Base-by-base conservation (phyloP, 1,140 invertebrate species). In the Neodiprion virginianus region DNA sequence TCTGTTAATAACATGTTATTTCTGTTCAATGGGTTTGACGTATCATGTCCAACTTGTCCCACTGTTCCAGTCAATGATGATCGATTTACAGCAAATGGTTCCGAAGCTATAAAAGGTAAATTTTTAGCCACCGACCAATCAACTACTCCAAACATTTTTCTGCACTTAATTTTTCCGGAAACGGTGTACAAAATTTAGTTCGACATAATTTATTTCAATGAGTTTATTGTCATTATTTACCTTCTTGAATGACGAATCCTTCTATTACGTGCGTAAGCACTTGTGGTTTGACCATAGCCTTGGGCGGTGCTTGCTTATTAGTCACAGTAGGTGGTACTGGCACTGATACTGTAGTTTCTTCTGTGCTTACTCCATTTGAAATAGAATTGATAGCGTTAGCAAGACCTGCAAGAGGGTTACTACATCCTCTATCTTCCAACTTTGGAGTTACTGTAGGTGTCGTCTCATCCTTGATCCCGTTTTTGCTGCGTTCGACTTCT, bases 261-360 rank as follows among this genome's bases (percentile, higher is more conserved):
- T 98, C 97, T 74, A 99, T 98, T 2, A 98, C 96, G 85, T 99
- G 98, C 0, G 97, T 99, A 10, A 99, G 89, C 3, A 99, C 96
- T 84, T 98, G 97, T 0, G 97, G 97, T 87, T 98, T 98, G 0
- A 98, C 96, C 92, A 98, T 95, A 1, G 96, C 96, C 87, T 97
- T 97, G n/a, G 95, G 95, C 67, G 94, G 85, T 28, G 91, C 91
- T 80, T 94, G 92, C 89, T 94, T 90, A 77, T 86, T 89, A 69
- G 81, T 89, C 1, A 83, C 78, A n/a, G 79, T 83, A 10, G 83
- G 66, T 47, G 85, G 80, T n/a, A 81, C 75, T 10, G 81, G 74
- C 48, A 83, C 75, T 7, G 82, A 69, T 23, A 80, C 75, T 1
- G 74, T 61, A 0, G 79, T 72, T 66, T 89, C 87, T 14, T 84